Evolutionary conservation across 1,140 invertebrate genomes (phyloP), one percentile per base, ranked within the genome.

Genomic region (Diorhabda carinulata): DNA sequence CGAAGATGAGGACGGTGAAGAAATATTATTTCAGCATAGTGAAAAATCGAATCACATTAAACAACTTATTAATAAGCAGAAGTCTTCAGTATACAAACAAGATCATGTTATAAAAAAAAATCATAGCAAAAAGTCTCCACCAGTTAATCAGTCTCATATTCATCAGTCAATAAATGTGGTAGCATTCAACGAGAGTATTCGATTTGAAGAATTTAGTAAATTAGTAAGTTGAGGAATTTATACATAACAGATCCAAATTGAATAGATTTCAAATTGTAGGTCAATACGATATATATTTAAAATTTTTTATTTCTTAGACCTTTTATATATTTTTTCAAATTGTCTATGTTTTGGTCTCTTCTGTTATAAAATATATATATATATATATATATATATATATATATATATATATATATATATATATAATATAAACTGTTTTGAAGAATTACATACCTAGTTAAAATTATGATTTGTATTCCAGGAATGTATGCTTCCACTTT

Each of bases 401-500:
- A 25, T 25, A 25, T 25, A 25, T 25, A 25, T 25, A 25, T 25
- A 25, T 25, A 25, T 25, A 25, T 25, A 25, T 25, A 25, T 25
- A 25, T 25, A 25, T 25, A 25, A 25, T 25, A 25, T 0, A 25
- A 25, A 25, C 25, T 25, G 25, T 1, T 25, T 25, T 25, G 25
- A 25, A 25, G 25, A 25, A 25, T 25, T 25, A 25, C 1, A 25
- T 25, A 25, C 25, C 2, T 25, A 25, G 25, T 25, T 25, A 25
- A 25, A 25, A 25, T 25, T 25, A 25, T 25, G 25, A 25, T 57
- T 57, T 45, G 3, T 42, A 44, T 67, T 72, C n/a, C 47, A 76
- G 74, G 72, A 76, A 65, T 69, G 66, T 40, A 76, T 76, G 72
- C 57, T 76, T 3, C 74, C 74, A 3, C 57, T 76, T 6, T 72